Evolutionary conservation across 2,113 vertebrate species (phyloP).

Genomic region (Arvicanthis niloticus): DNA sequence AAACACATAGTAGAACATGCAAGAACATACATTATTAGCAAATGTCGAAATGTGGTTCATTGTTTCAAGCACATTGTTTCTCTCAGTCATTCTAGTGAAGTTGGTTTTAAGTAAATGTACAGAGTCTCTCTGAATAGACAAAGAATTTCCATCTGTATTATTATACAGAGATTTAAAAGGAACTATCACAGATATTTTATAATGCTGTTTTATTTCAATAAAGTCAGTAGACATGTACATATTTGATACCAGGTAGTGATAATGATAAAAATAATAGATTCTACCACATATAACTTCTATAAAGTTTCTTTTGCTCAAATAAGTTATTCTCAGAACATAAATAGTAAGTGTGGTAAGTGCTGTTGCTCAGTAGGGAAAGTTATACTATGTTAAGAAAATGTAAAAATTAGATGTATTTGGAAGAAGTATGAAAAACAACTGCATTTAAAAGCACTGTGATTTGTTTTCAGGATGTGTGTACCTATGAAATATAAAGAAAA

Average conservation of each 20-base stretch:
- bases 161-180: conserved; percentile 81
- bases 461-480: neutral
- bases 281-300: conserved; percentile 75
- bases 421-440: conserved; percentile 34
- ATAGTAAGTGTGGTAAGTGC: conserved; percentile 20
- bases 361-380: neutral
- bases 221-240: conserved; percentile 77
- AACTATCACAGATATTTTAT: conserved; percentile 80
- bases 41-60: conserved; percentile 72
- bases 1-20: conserved; percentile 86
- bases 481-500: conserved; percentile 39
- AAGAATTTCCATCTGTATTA: conserved; percentile 71
- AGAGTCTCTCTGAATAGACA: conserved; percentile 64
- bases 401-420: neutral
- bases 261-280: conserved; percentile 78
- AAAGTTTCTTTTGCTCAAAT: conserved; percentile 57
- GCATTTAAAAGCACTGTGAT: conserved; percentile 2
- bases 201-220: conserved; percentile 84
- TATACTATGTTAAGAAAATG: neutral
- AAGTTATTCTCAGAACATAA: conserved; percentile 7
- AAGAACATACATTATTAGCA: conserved; percentile 82
- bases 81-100: conserved; percentile 74
- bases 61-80: conserved; percentile 73
- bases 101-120: conserved; percentile 81
- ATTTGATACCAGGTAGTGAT: conserved; percentile 81